A percentile compares a stretch with the other conserved stretches of the same genome.
Evolutionary conservation across 1,140 invertebrate genomes (phyloP).

Genomic region (Oscheius sp.): DNA sequence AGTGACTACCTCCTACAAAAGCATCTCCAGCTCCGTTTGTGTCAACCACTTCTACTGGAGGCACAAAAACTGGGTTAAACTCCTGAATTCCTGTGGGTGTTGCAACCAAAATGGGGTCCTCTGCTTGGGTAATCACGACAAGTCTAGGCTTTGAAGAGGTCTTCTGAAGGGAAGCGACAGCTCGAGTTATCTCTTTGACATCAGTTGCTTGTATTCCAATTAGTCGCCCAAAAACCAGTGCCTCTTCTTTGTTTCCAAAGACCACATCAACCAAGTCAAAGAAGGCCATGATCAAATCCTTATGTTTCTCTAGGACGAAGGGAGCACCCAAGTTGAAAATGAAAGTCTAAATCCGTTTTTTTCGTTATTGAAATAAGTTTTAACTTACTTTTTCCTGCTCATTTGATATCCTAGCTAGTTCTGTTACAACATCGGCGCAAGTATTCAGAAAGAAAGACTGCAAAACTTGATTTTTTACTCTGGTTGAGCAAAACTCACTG

Average conservation of each 20-base stretch:
- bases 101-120: conserved; percentile 78
- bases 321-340: conserved; percentile 92
- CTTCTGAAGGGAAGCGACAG: conserved; percentile 75
- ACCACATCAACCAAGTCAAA: conserved; percentile 91
- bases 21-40: conserved; percentile 99
- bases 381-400: neutral
- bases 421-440: neutral
- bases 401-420: neutral
- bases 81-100: neutral
- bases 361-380: conserved; percentile 70
- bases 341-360: conserved; percentile 75
- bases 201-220: conserved; percentile 67
- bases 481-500: conserved; percentile 73
- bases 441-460: neutral
- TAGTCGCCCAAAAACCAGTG: conserved; percentile 49
- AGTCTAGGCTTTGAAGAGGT: conserved; percentile 66
- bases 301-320: conserved; percentile 85
- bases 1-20: conserved; percentile 76
- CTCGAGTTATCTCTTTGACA: conserved; percentile 79
- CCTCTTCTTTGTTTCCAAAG: conserved; percentile 84
- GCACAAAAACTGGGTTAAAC: too few relatives aligned
- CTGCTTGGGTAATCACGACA: conserved; percentile 88
- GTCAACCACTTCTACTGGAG: conserved; percentile 75
- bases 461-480: neutral
- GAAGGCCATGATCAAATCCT: conserved; percentile 75